Percentiles rank a stretch among this genome's conserved stretches.
phyloP scores from a whole-genome alignment of 2,797 vertebrate species.

The Nannoperca australis region DNA sequence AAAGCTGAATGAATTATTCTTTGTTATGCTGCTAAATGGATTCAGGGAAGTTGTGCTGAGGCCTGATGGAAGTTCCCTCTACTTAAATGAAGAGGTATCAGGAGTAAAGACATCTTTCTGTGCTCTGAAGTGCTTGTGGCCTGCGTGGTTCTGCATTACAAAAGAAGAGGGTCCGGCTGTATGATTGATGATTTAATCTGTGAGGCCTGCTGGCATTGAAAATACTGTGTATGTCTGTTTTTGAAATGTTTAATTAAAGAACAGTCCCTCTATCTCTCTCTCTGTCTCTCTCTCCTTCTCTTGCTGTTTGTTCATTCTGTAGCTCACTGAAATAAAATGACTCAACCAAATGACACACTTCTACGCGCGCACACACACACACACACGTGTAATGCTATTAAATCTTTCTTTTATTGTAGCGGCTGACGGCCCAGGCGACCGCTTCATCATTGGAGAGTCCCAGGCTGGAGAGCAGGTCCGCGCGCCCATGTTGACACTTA shows the following conservation, averaged over 20 bases:
- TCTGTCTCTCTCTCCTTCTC: constrained; percentile 13
- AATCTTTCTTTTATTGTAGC: constrained; percentile 83
- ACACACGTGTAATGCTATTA: constrained; percentile 42
- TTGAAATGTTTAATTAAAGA: constrained; percentile 27
- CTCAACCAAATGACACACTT: constrained; percentile 54
- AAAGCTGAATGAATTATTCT: not conserved
- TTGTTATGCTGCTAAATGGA: not conserved
- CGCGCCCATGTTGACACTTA: constrained; percentile 24
- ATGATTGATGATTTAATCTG: not conserved
- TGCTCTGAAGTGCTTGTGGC: not conserved
- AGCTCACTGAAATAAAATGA: constrained; percentile 50
- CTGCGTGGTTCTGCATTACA: not conserved
- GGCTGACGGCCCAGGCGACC: constrained; percentile 98
- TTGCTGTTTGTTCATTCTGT: constrained; percentile 37
- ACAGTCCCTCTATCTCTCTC: not conserved
- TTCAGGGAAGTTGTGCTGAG: not conserved
- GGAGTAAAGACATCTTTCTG: not conserved
- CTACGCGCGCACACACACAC: constrained; percentile 28
- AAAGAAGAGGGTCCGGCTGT: not conserved
- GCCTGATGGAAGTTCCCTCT: not conserved
- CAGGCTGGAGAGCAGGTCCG: constrained; percentile 97
- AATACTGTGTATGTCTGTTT: constrained; percentile 4
- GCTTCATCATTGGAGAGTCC: constrained; percentile 99
- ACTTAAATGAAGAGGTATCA: not conserved
- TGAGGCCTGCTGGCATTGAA: not conserved